These are phyloP conservation scores for Acrobasis repandana DNA, from an alignment of 2,888 invertebrate genomes.

Conservation along the genomic window DNA sequence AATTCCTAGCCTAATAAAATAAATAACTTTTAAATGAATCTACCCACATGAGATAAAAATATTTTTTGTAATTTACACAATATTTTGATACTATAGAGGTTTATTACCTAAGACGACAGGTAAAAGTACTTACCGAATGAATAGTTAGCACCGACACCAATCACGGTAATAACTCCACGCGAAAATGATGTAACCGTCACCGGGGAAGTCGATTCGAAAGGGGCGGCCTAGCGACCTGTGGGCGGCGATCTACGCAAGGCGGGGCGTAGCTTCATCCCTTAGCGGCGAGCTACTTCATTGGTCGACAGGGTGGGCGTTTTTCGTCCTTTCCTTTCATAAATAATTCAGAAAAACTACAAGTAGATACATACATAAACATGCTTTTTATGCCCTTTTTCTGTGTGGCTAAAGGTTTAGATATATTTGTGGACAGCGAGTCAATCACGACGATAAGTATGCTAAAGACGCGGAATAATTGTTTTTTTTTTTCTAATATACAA, in stretches of 20 bases:
- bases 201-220: conserved; percentile 36
- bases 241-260: conserved; percentile 45
- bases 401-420: background rate
- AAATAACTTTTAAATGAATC: no score
- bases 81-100: no score
- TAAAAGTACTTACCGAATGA: conserved; percentile 19
- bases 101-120: background rate
- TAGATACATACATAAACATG: no score
- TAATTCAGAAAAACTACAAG: conserved; percentile 38
- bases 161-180: conserved; percentile 38
- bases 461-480: no score
- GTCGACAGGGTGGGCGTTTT: conserved; percentile 47
- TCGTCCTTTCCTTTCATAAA: conserved; percentile 38
- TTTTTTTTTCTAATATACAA: no score
- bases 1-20: no score
- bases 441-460: background rate
- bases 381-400: background rate
- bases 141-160: background rate
- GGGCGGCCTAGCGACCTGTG: conserved; percentile 42
- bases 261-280: conserved; percentile 50
- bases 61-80: no score
- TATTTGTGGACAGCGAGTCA: background rate
- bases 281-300: conserved; percentile 43
- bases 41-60: no score
- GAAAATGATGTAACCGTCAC: conserved; percentile 43